Evolutionary conservation across 2,888 invertebrate species (phyloP).

Genomic region (Eulithis prunata): DNA sequence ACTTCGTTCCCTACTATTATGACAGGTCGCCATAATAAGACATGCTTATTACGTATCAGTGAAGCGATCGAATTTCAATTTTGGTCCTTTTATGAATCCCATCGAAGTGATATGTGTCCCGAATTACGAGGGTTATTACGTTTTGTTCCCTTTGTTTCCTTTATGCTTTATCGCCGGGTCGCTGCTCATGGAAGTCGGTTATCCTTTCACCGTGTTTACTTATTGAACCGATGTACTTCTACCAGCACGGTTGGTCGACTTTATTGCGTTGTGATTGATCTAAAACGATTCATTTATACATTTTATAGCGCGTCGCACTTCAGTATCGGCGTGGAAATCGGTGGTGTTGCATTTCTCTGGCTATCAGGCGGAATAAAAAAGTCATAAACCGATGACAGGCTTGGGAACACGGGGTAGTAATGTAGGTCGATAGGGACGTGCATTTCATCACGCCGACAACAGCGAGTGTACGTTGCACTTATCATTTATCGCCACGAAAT

Average conservation of each 20-base stretch:
- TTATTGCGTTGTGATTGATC: slow-evolving; percentile 54
- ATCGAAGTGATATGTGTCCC: slow-evolving; percentile 36
- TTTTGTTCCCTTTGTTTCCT: slow-evolving; percentile 32
- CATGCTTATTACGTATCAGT: slow-evolving; percentile 66
- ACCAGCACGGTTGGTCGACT: slow-evolving; percentile 42
- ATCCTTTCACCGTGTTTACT: slow-evolving; percentile 35
- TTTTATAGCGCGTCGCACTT: slow-evolving; percentile 61
- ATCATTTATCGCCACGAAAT: slow-evolving; percentile 76
- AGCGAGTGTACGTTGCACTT: slow-evolving; percentile 73
- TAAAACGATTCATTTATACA: slow-evolving; percentile 61
- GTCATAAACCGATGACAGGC: slow-evolving; percentile 80
- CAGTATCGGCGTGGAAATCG: slow-evolving; percentile 70
- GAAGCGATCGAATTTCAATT: slow-evolving; percentile 56
- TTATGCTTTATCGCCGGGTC: slow-evolving; percentile 26
- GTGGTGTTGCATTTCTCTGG: slow-evolving; percentile 77
- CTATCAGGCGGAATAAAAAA: slow-evolving; percentile 79
- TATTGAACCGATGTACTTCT: slow-evolving; percentile 29
- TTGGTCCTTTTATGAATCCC: slow-evolving; percentile 55
- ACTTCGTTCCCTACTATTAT: slow-evolving; percentile 61
- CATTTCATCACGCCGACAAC: slow-evolving; percentile 74
- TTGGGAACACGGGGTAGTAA: slow-evolving; percentile 77
- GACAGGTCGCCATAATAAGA: slow-evolving; percentile 67
- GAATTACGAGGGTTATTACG: slow-evolving; percentile 37
- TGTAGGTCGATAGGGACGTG: slow-evolving; percentile 68
- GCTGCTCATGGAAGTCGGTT: slow-evolving; percentile 30